Evolutionary conservation across 2,113 vertebrate species (phyloP), one percentile per base, ranked within the genome.

Genomic region (Pongo abelii): DNA sequence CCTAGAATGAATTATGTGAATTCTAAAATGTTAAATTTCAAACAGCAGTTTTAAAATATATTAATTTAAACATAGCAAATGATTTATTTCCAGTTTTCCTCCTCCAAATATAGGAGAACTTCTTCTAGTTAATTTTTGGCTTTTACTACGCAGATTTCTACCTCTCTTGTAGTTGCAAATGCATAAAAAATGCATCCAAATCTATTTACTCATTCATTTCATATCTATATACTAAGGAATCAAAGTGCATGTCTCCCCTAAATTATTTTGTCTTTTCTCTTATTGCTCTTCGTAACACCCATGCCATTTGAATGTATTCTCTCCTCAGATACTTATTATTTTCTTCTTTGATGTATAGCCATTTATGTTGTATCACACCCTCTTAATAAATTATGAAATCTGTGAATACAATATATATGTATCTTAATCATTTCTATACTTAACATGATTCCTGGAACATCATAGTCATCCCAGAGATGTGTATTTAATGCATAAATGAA

Each of bases 41-140:
- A 95, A 92, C 0, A 12, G 30, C 16, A 61, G 17, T 8, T 92
- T 97, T 94, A 70, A 84, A 91, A 67, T 77, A 8, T 55, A 70
- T 46, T 23, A 17, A 78, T 83, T 94, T 96, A 96, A 93, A 81
- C 17, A 75, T 1, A 85, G 23, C 9, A 74, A 74, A 74, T 89
- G 20, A 50, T 81, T 94, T 88, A 91, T 69, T 89, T 93, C 32
- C n/a, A 94, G 40, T 85, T 89, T 85, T 48, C 57, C 16, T 67
- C 23, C 38, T 94, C 32, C 50, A 84, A 64, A 40, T 91, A 77
- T 27, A 38, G 69, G 61, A 97, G 78, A 5, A 50, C 27, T 87
- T 96, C 40, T 92, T 89, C 48, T 61, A 61, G 8, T 38, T 84
- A 86, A 84, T 67, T 92, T 95, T 16, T 90, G 48, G n/a, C 57